Evolutionary conservation across 2,113 vertebrate genomes (phyloP).

Genomic region (Eudyptes chrysolophus): DNA sequence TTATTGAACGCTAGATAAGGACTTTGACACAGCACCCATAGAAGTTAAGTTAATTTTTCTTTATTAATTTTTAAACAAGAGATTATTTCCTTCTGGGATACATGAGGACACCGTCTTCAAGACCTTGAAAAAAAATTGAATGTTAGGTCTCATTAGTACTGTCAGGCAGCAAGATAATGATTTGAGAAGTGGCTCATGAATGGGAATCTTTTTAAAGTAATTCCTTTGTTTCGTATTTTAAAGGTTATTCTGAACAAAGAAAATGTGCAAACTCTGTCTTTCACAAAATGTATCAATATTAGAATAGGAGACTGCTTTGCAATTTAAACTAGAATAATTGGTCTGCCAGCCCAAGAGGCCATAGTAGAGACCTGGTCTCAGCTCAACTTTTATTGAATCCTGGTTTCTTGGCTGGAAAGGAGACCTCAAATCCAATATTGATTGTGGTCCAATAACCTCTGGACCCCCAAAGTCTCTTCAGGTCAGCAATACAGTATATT

Average conservation of each 20-base stretch:
- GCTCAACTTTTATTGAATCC: background rate
- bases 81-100: background rate
- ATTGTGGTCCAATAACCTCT: background rate
- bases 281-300: slow-evolving; percentile 13
- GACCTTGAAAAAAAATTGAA: slow-evolving; percentile 3
- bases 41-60: slow-evolving; percentile 5
- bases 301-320: background rate
- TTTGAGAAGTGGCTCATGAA: background rate
- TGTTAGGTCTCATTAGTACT: background rate
- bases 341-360: background rate
- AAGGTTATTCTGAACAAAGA: slow-evolving; percentile 28
- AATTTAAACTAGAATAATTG: slow-evolving; percentile 20
- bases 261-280: background rate
- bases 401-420: background rate
- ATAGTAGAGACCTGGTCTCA: background rate
- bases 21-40: background rate
- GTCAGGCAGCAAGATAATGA: background rate
- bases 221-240: slow-evolving; percentile 36
- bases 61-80: slow-evolving; percentile 28
- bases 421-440: background rate
- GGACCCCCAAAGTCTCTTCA: background rate
- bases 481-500: background rate
- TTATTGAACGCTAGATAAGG: background rate
- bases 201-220: background rate
- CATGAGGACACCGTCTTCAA: background rate